Evolutionary conservation across 2,113 vertebrate species (phyloP), one percentile per base, ranked within the genome.

Genomic region (Empidonax traillii): DNA sequence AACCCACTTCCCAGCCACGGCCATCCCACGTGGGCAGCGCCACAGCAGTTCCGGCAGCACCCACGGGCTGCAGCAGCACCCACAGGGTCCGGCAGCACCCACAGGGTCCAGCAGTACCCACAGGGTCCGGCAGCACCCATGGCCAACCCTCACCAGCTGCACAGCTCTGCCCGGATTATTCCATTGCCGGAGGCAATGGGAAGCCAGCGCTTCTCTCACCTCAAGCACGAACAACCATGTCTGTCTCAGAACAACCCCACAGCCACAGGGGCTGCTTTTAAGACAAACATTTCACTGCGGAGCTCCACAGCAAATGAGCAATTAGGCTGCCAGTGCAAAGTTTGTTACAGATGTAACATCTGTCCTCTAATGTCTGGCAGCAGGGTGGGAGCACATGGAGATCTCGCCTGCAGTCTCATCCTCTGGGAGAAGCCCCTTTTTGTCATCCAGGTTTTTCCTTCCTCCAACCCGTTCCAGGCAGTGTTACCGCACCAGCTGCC

Each of bases 301-400:
- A 72, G 69, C 56, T 33, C 14, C 20, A 23, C 22, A 52, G 33
- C 58, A 81, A 67, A 59, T 0, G 4, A 72, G 30, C 43, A 30
- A 23, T 73, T 66, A 51, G 47, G 33, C 43, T 68, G 43, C 37
- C 66, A 68, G 81, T 20, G 55, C 59, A n/a, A 81, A 85, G 19
- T n/a, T 43, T 41, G 61, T 75, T 43, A 41, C 62, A 83, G 78
- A 73, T 87, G 83, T 71, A 80, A 87, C 68, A 80, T 62, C 90
- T 72, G 83, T 41, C 35, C 41, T 76, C 51, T 27, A 58, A 79
- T 1, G 1, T 22, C 67, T 1, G 1, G 39, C 62, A 46, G 53
- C 2, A 3, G 52, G 16, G 49, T 3, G 28, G 62, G 39, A 53
- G 25, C 51, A 19, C 1, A 0, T 0, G 3, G 51, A 46, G 23